A percentile compares a stretch with the other conserved stretches of the same genome.
Evolutionary conservation across 2,797 vertebrate genomes (phyloP).

Genomic region (Rhinella marina): DNA sequence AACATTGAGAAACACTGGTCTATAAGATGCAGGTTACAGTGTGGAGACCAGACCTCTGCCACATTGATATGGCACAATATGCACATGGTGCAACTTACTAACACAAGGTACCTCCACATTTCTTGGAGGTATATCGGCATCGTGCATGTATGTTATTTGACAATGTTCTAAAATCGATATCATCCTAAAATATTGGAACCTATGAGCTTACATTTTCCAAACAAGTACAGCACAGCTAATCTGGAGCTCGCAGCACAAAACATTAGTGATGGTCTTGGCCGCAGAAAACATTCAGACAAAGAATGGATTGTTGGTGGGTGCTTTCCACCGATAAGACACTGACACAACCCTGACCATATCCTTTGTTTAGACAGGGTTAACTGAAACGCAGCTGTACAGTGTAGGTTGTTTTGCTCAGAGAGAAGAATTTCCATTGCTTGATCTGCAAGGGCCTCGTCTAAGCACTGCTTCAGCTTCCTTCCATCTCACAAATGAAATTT

Average conservation of each 20-base stretch:
- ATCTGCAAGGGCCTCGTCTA: conserved; percentile 55
- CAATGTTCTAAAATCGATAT: background rate
- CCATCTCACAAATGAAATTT: conserved; percentile 60
- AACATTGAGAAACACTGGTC: background rate
- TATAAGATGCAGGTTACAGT: background rate
- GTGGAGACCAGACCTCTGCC: background rate
- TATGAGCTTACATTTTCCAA: background rate
- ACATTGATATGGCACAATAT: background rate
- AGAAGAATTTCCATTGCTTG: conserved; percentile 44
- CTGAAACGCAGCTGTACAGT: conserved; percentile 43
- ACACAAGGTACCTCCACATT: background rate
- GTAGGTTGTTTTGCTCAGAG: conserved; percentile 48
- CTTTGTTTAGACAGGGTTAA: conserved; percentile 53
- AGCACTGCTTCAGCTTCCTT: conserved; percentile 50
- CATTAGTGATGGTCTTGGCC: background rate
- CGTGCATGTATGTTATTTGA: background rate
- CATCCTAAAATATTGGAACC: background rate
- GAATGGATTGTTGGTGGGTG: conserved; percentile 42
- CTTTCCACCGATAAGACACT: conserved; percentile 45
- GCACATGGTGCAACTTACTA: too few relatives aligned
- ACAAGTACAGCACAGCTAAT: background rate
- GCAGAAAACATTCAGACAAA: conserved; percentile 46
- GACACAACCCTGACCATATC: conserved; percentile 37
- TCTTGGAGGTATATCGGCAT: background rate
- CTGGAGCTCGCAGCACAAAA: background rate